Evolutionary conservation across 1,140 invertebrate genomes (phyloP).

Genomic region (Seison nebaliae): DNA sequence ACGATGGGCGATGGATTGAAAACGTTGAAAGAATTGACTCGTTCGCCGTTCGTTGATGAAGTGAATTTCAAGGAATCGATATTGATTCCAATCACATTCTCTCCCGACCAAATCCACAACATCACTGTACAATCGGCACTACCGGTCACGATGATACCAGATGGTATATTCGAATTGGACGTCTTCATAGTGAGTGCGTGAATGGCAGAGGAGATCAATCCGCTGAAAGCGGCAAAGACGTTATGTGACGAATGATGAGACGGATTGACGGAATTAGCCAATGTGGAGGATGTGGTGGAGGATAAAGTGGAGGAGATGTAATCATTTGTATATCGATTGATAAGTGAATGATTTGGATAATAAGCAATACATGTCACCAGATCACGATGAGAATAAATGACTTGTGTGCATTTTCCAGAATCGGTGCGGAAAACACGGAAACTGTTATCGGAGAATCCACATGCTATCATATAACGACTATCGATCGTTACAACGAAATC

Average conservation of each 20-base stretch:
- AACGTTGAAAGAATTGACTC: constrained; percentile 17
- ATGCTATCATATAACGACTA: constrained; percentile 77
- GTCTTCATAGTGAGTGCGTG: constrained; percentile 75
- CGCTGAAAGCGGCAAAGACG: no score
- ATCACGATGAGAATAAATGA: constrained; percentile 90
- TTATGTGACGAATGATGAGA: no score
- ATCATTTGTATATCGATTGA: no score
- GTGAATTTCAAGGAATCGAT: constrained; percentile 53
- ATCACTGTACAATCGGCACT: constrained; percentile 87
- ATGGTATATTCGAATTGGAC: constrained; percentile 81
- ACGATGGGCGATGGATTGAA: constrained; percentile 70
- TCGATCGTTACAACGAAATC: constrained; percentile 93
- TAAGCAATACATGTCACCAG: constrained; percentile 86
- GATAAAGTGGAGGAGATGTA: no score
- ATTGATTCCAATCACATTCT: constrained; percentile 70
- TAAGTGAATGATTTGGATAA: no score
- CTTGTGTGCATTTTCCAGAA: constrained; percentile 83
- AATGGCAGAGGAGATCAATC: no score
- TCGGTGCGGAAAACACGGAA: constrained; percentile 89
- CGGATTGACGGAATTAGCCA: no score
- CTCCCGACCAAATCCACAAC: constrained; percentile 81
- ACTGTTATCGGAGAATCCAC: constrained; percentile 96
- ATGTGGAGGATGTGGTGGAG: neutral
- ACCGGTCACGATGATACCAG: constrained; percentile 90
- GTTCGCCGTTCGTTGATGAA: neutral